Base-by-base conservation (phyloP, 2,113 vertebrate genomes). In the Anser brachyrhynchus region DNA sequence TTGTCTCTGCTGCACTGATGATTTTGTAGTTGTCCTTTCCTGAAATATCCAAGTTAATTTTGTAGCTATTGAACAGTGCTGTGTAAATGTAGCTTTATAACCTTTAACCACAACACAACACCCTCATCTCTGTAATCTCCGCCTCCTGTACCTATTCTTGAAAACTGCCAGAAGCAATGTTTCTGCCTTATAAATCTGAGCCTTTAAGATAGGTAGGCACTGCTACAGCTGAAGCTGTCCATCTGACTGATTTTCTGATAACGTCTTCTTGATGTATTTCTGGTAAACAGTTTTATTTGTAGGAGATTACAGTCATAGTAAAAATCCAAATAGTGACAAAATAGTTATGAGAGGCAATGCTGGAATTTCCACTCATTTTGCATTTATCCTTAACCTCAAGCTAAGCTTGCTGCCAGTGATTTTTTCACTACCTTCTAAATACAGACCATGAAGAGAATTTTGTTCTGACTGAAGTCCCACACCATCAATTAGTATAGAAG, bases 11-110 rank as follows among this genome's bases (percentile, higher is more conserved):
- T 74, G 78, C 1, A 6, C 43, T 5, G 19, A 49, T 29, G 5
- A 25, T 72, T 93, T 93, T 83, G 20, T 92, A 35, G 64, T 79
- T 91, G 39, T 81, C 81, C 64, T 83, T 89, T 94, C 95, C 84
- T 57, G 77, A 97, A 97, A 93, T 84, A 95, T n/a, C 61, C 11
- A 41, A 89, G 71, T 77, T 96, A 96, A 95, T 94, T 97, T 94
- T 78, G n/a, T 54, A 96, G 92, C 89, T 77, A 77, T 83, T 73
- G 87, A 90, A 93, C 59, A 97, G 67, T 1, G 1, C 22, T 23
- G 46, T 92, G 83, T 72, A 84, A 84, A 94, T 19, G 35, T 69
- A 96, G 87, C 59, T 92, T 33, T 65, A 31, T 92, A 96, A 94
- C 89, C 96, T 95, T 87, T 94, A 93, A 66, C 73, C 69, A 70